A percentile compares a stretch with the other conserved stretches of the same genome.
phyloP scores from a whole-genome alignment of 2,888 invertebrate genomes.

The Smittia aterrima region DNA sequence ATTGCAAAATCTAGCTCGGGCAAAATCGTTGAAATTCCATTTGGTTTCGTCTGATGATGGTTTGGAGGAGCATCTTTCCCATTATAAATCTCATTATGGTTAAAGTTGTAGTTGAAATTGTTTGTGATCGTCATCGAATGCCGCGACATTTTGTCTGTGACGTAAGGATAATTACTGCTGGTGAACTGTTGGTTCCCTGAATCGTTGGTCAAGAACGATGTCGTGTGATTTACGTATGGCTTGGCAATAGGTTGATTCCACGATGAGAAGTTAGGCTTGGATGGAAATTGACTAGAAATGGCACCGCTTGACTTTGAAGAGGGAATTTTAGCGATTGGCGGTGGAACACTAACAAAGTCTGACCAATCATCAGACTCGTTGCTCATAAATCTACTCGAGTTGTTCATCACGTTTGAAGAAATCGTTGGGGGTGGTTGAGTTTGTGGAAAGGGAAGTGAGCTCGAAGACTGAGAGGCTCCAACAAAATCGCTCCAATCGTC shows the following conservation, averaged over 20 bases:
- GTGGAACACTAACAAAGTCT: constrained; percentile 54
- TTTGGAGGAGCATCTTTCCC: neutral
- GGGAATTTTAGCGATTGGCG: neutral
- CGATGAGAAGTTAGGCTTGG: constrained; percentile 43
- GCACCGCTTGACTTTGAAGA: constrained; percentile 17
- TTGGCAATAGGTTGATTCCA: constrained; percentile 43
- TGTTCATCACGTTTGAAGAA: constrained; percentile 18
- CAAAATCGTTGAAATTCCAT: constrained; percentile 53
- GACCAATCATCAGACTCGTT: constrained; percentile 54
- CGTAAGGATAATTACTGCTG: constrained; percentile 19
- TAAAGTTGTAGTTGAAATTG: constrained; percentile 31
- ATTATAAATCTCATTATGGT: neutral
- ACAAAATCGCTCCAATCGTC: constrained; percentile 62
- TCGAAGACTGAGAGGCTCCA: constrained; percentile 48
- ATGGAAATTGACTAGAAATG: constrained; percentile 42
- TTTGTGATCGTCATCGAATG: constrained; percentile 32
- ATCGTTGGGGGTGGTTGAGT: constrained; percentile 32
- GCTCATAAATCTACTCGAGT: constrained; percentile 17
- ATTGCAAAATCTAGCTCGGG: constrained; percentile 60
- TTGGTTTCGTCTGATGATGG: constrained; percentile 46
- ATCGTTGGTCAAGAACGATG: constrained; percentile 27
- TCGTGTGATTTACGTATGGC: constrained; percentile 35
- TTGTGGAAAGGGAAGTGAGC: neutral
- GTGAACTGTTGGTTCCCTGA: neutral
- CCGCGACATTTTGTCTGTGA: constrained; percentile 5